Evolutionary conservation across 2,888 invertebrate genomes (phyloP).

Genomic region (Orchestes rusci): DNA sequence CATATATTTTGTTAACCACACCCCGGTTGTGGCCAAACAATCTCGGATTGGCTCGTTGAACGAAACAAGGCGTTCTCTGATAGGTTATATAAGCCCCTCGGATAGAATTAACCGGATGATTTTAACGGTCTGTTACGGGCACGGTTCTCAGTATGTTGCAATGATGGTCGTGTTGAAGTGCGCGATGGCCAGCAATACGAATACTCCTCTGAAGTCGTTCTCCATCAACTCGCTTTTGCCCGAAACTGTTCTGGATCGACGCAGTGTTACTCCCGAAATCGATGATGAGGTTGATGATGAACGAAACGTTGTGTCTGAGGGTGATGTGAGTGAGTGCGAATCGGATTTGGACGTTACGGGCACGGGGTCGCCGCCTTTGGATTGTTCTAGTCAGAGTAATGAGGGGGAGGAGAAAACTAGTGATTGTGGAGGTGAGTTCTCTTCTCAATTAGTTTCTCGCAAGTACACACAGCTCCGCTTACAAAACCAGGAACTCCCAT

Average conservation of each 20-base stretch:
- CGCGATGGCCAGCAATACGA: conserved; percentile 50
- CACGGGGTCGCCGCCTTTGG: conserved; percentile 62
- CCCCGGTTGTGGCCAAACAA: conserved; percentile 32
- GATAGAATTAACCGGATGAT: conserved; percentile 25
- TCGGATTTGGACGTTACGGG: conserved; percentile 73
- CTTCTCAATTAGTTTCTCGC: too few relatives aligned
- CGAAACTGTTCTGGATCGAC: conserved; percentile 36
- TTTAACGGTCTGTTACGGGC: conserved; percentile 27
- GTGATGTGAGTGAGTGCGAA: conserved; percentile 54
- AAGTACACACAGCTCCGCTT: too few relatives aligned
- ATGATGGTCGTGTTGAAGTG: conserved; percentile 4
- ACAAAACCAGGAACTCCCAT: background rate
- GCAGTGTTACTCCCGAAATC: conserved; percentile 14
- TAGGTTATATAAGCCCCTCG: conserved; percentile 29
- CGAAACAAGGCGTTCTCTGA: conserved; percentile 28
- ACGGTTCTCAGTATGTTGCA: too few relatives aligned
- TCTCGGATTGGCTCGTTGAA: conserved; percentile 21
- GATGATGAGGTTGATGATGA: conserved; percentile 17
- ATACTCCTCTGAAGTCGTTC: conserved; percentile 61
- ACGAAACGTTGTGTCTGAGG: conserved; percentile 8
- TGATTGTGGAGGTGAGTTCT: conserved; percentile 21
- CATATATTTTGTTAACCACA: conserved; percentile 27
- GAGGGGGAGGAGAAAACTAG: conserved; percentile 29
- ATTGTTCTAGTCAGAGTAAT: conserved; percentile 52
- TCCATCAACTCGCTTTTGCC: conserved; percentile 70